These are phyloP conservation scores for Eristalis arbustorum DNA, from an alignment of 2,888 invertebrate species.

Conservation along the genomic window DNA sequence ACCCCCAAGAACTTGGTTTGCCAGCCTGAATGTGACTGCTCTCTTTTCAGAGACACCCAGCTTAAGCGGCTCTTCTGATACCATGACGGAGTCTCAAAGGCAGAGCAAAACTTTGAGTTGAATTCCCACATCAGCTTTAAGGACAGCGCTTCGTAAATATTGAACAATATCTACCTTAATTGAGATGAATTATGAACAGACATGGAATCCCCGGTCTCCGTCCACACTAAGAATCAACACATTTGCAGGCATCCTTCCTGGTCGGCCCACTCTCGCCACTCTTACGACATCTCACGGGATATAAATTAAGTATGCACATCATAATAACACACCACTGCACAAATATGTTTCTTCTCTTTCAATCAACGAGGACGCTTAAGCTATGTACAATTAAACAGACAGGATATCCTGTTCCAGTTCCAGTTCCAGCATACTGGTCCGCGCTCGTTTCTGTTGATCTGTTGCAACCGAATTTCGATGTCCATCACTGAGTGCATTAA, in stretches of 20 bases:
- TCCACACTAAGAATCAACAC: not conserved
- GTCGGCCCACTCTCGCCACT: not conserved
- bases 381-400: not conserved
- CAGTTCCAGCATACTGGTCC: not conserved
- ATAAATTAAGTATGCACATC: not conserved
- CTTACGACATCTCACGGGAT: not conserved
- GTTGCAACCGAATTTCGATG: constrained; percentile 7
- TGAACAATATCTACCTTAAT: no score
- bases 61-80: no score
- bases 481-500: constrained; percentile 18
- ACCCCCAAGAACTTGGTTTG: no score
- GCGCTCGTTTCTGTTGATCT: not conserved
- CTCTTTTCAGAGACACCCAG: no score
- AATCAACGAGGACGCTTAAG: constrained; percentile 37
- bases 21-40: no score
- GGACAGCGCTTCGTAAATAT: no score
- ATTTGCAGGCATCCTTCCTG: not conserved
- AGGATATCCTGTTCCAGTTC: not conserved
- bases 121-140: no score
- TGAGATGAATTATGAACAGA: not conserved
- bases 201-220: not conserved
- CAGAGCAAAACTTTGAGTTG: no score
- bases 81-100: no score
- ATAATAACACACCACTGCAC: not conserved
- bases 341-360: not conserved